Percentiles rank a stretch among this genome's conserved stretches.
Conservation (phyloP, 2,113 vertebrate genomes). For the Gobius niger region DNA sequence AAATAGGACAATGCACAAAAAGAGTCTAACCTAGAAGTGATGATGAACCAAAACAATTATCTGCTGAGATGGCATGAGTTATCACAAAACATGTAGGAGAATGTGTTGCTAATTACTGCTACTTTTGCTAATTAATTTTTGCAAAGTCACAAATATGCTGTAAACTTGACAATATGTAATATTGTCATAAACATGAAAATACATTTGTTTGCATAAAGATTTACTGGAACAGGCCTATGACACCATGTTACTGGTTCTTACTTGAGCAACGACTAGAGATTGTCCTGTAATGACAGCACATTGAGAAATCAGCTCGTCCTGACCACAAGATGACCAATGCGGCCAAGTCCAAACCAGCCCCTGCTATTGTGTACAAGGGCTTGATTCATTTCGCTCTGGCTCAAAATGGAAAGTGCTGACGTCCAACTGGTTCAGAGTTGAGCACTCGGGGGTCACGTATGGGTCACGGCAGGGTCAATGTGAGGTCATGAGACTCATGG, state of each 20-base stretch:
- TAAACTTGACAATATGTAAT: no score
- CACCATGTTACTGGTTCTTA: no score
- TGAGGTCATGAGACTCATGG: slow-evolving; percentile 22
- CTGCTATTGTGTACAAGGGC: slow-evolving; percentile 28
- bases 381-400: slow-evolving; percentile 5
- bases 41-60: slow-evolving; percentile 19
- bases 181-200: no score
- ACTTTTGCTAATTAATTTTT: background rate
- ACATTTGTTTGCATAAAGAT: background rate
- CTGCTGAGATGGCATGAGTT: background rate
- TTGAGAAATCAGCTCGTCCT: background rate
- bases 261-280: background rate
- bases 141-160: no score
- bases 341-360: slow-evolving; percentile 22
- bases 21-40: slow-evolving; percentile 38
- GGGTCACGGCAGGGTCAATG: slow-evolving; percentile 25
- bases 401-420: slow-evolving; percentile 28
- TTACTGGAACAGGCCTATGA: background rate
- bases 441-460: slow-evolving; percentile 4
- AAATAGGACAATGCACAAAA: slow-evolving; percentile 38
- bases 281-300: background rate
- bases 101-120: background rate
- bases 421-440: slow-evolving; percentile 24
- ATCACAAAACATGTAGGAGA: background rate
- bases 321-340: background rate